Conservation (phyloP, 2,113 vertebrate species). For the Callopanchax toddi region DNA sequence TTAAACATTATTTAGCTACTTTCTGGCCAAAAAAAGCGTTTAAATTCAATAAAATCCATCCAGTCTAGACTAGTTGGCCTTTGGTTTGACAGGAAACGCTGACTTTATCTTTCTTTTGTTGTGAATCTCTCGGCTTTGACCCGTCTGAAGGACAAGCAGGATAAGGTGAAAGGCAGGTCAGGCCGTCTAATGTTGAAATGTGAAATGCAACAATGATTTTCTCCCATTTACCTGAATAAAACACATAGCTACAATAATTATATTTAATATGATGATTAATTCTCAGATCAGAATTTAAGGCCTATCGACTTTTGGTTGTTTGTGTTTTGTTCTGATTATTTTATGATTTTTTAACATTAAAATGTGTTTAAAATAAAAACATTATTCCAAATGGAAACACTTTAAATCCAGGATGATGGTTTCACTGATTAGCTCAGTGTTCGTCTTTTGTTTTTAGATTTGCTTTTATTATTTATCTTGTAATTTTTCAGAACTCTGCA, state of each 20-base stretch:
- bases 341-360: background rate
- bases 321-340: background rate
- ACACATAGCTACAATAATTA: no score
- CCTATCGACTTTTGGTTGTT: background rate
- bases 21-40: background rate
- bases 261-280: no score
- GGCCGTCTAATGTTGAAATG: slow-evolving; percentile 92
- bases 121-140: slow-evolving; percentile 92
- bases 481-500: no score
- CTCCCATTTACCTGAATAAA: no score
- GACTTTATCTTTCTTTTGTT: slow-evolving; percentile 96
- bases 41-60: background rate
- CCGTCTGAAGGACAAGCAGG: slow-evolving; percentile 90
- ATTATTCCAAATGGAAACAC: background rate
- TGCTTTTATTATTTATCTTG: no score
- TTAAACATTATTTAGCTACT: background rate
- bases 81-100: slow-evolving; percentile 80
- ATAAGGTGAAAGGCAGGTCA: slow-evolving; percentile 99
- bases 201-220: slow-evolving; percentile 27
- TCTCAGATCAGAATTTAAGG: no score
- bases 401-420: background rate
- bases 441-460: no score
- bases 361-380: background rate
- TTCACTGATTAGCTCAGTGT: background rate
- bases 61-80: slow-evolving; percentile 10